Base-by-base conservation (phyloP, 1,140 invertebrate genomes). In the Nephila pilipes region DNA sequence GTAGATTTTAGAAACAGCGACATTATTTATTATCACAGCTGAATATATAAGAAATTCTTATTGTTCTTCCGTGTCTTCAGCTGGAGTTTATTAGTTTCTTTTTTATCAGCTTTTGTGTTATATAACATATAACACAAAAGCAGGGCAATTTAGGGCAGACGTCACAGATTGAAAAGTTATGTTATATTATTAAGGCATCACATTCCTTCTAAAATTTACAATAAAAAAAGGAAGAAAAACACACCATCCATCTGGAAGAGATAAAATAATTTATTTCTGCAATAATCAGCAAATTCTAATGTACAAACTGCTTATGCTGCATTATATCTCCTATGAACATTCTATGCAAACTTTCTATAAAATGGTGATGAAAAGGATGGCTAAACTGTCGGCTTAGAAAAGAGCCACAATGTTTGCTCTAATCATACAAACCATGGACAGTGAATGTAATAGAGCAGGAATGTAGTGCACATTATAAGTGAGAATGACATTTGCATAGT, bases 251-350 rank as follows among this genome's bases (percentile, higher is more conserved):
- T 29, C 22, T 60, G 60, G 29, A 90, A 91, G 89, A 91, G 80
- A 91, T 91, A 91, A 91, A 91, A 91, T 91, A 91, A 91, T 91
- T 91, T 91, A 91, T 83, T 91, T 83, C 54, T 63, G 89, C 89
- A 91, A 90, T 90, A 58, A 38, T 90, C 58, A 91, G 89, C 79
- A 55, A 81, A 63, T 25, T 83, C 88, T 90, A 90, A 80, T 60
- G 54, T 91, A 83, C 75, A 83, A 29, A 83, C 89, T 83, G 58
- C 69, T 22, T 91, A 58, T 38, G 65, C 80, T 91, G 80, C 25
- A 83, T 65, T 83, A 75, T 88, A 80, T 32, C n/a, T 58, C 46
- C 75, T 91, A 91, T 91, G 16, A 83, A 91, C 89, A 91, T 22
- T 54, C 89, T 91, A 91, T 83, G 89, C 79, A 83, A 63, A 88